Evolutionary conservation across 2,888 invertebrate genomes (phyloP), one percentile per base, ranked within the genome.

Genomic region (Halocaridina rubra): DNA sequence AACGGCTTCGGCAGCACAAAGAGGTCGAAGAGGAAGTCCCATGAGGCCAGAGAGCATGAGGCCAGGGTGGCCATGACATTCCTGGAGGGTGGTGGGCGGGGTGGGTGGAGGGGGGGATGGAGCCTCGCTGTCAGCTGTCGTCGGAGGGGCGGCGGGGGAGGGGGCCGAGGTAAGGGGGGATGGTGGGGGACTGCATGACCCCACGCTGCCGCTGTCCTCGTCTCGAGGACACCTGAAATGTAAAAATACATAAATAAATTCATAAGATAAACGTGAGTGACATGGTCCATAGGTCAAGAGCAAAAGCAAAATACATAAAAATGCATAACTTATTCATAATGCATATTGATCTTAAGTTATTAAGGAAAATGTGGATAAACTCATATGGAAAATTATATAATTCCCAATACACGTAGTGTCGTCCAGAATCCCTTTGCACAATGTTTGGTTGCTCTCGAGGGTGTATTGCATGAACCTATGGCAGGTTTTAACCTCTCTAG

Each of bases 121-220:
- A 77, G 30, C 82, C 77, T 72, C 78, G 71, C 39, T 77, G 82
- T 77, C 81, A 80, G 81, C 76, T 85, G 76, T 72, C 61, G 76
- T 39, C 59, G 27, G 67, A 61, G 74, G 74, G 32, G 57, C 59
- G 72, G 84, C 74, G 24, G 84, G 84, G 30, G 79, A 67, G 64
- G 78, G 78, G 16, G 75, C 79, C 22, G 59, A 59, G 67, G 78
- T 74, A 27, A 74, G 74, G 64, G 84, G 79, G 57, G 81, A 81
- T 27, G 81, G 80, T 46, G 79, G 81, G 78, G 86, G 81, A 39
- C 81, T 86, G 86, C 80, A 86, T 76, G 84, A 74, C 78, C 79
- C 79, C 84, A 84, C 79, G 53, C 84, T 84, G 84, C 84, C 79
- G 74, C 79, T 80, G 79, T 84, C 84, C 74, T 79, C 53, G 79